Base-by-base conservation (phyloP, 2,888 invertebrate species). In the Ornithoptera priamus region DNA sequence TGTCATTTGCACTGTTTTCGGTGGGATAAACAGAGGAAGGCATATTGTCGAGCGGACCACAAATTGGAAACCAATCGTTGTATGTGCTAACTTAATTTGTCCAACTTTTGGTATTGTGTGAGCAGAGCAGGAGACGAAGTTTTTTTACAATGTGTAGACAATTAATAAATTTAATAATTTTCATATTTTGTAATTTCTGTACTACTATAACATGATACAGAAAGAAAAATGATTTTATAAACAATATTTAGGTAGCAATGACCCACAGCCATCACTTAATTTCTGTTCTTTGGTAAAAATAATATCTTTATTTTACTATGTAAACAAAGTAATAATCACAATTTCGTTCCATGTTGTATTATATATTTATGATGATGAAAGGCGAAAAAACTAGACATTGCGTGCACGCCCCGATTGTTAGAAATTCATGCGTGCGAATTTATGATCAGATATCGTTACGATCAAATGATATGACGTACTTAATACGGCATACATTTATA, bases 1-100 rank as follows among this genome's bases (percentile, higher is more conserved):
- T 90, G 89, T 90, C 91, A 88, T 91, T 91, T 85, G 90, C 90
- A 90, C 90, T 90, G 82, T 90, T 90, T 89, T 89, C 87, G 88
- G 88, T 81, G 89, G 89, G 92, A 92, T 92, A 86, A 90, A 91
- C 89, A 90, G 84, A 87, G 85, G 81, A 83, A 83, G 78, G 82
- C 82, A 87, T 83, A 87, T 86, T 91, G 90, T 89, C 86, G 87
- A 85, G 75, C 81, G 74, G 80, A 79, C 78, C 82, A 86, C 88
- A 89, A 91, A 90, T 92, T 91, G 89, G 89, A 84, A 86, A 83
- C 88, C 89, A 91, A 90, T 90, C 85, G 87, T 87, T 82, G 81
- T 80, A 80, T 81, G 90, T 92, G 92, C 86, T 92, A 92, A 92
- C 85, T 91, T 87, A 89, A 92, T 92, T 92, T 90, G 88, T 84